Evolutionary conservation across 1,140 invertebrate species (phyloP).

Genomic region (Phocides pigmalion): DNA sequence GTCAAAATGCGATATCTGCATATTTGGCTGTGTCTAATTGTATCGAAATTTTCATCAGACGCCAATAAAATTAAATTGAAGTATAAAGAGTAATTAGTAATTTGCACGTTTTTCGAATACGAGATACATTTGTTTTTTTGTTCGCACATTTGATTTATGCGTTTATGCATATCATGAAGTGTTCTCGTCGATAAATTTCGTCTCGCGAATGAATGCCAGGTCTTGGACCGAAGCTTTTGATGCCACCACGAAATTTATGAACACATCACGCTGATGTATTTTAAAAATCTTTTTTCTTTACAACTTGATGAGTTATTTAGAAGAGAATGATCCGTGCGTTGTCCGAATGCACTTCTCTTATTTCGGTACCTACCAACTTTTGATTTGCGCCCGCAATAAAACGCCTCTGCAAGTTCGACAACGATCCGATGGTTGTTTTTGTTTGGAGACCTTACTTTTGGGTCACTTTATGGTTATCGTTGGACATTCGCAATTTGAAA

Average conservation of each 20-base stretch:
- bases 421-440: slow-evolving; percentile 19
- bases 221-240: slow-evolving; percentile 48
- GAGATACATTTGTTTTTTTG: slow-evolving; percentile 47
- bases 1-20: slow-evolving; percentile 50
- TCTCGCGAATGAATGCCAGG: slow-evolving; percentile 47
- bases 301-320: slow-evolving; percentile 63
- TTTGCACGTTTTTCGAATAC: slow-evolving; percentile 48
- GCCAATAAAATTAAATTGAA: slow-evolving; percentile 55
- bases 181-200: slow-evolving; percentile 49
- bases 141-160: slow-evolving; percentile 52
- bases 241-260: slow-evolving; percentile 62
- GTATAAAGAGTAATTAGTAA: slow-evolving; percentile 57
- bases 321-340: slow-evolving; percentile 41
- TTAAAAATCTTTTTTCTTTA: slow-evolving; percentile 47
- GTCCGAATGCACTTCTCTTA: slow-evolving; percentile 41
- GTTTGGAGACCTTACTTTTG: slow-evolving; percentile 28
- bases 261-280: slow-evolving; percentile 55
- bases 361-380: slow-evolving; percentile 35
- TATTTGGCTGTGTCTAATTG: slow-evolving; percentile 62
- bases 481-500: neutral
- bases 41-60: slow-evolving; percentile 47
- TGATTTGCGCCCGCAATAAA: slow-evolving; percentile 43
- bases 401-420: slow-evolving; percentile 38
- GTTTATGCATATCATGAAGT: slow-evolving; percentile 56
- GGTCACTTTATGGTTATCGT: slow-evolving; percentile 17